These are phyloP conservation scores for Galerucella pusilla DNA, from an alignment of 2,888 invertebrate species.

Conservation along the genomic window DNA sequence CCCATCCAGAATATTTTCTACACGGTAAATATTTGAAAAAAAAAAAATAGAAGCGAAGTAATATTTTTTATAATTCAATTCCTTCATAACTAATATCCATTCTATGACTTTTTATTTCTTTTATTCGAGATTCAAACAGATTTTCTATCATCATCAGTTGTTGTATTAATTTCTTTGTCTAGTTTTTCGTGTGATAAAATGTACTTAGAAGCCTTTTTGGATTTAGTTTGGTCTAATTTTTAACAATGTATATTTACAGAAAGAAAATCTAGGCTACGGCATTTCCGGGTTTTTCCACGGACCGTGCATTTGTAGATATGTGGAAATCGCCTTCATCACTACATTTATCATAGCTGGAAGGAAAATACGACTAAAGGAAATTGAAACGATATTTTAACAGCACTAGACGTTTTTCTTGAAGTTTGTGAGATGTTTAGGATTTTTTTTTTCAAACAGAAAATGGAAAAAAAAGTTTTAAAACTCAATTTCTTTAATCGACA, in stretches of 20 bases:
- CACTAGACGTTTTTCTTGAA: constrained; percentile 36
- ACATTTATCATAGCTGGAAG: constrained; percentile 54
- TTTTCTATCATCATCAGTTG: too few species aligned
- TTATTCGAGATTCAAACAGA: too few species aligned
- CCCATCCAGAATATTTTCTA: neutral
- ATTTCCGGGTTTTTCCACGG: constrained; percentile 12
- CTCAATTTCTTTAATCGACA: neutral
- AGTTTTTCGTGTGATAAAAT: too few species aligned
- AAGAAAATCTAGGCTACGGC: neutral
- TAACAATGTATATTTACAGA: constrained; percentile 11
- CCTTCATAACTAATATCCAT: too few species aligned
- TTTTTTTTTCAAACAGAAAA: neutral
- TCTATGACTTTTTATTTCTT: too few species aligned
- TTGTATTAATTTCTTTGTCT: too few species aligned
- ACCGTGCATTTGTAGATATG: constrained; percentile 30
- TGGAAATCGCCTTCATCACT: constrained; percentile 51
- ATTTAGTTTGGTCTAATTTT: neutral
- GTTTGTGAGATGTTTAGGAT: constrained; percentile 24
- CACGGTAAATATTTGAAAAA: constrained; percentile 3
- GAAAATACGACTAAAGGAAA: constrained; percentile 54
- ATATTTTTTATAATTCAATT: too few species aligned
- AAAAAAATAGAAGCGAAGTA: too few species aligned
- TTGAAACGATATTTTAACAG: constrained; percentile 56
- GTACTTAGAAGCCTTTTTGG: too few species aligned
- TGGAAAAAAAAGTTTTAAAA: too few species aligned